phyloP scores from a whole-genome alignment of 2,113 vertebrate species.

The Ahaetulla prasina region DNA sequence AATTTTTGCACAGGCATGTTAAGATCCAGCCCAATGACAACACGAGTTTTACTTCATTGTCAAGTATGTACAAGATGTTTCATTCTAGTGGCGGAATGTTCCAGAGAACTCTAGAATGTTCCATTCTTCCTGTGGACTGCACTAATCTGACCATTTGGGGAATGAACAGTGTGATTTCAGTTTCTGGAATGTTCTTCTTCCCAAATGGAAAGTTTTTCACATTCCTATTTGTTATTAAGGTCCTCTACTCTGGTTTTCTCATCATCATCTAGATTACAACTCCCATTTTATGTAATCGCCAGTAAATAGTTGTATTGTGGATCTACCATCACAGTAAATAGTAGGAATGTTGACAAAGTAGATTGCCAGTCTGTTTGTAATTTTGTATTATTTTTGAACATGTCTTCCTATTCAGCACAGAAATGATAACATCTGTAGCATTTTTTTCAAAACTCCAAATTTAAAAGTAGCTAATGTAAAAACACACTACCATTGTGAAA shows the following conservation, averaged over 20 bases:
- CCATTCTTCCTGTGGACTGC: background rate
- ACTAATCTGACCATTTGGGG: background rate
- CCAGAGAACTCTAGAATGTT: background rate
- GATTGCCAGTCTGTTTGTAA: background rate
- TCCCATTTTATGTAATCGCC: background rate
- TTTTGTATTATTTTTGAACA: background rate
- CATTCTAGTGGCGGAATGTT: background rate
- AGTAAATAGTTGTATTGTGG: background rate
- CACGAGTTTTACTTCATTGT: background rate
- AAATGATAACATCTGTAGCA: background rate
- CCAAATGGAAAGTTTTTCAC: background rate
- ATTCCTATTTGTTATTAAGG: background rate
- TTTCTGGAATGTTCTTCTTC: background rate
- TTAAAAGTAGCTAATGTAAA: background rate
- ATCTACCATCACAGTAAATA: background rate
- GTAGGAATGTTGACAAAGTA: background rate
- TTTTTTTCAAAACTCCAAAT: background rate
- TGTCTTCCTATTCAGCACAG: background rate
- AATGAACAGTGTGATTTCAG: background rate
- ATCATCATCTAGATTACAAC: background rate
- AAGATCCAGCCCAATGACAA: background rate
- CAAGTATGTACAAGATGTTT: background rate
- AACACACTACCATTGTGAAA: background rate
- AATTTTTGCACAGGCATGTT: background rate
- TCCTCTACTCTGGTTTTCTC: background rate